Evolutionary conservation across 2,113 vertebrate genomes (phyloP).

Genomic region (Dasyurus viverrinus): DNA sequence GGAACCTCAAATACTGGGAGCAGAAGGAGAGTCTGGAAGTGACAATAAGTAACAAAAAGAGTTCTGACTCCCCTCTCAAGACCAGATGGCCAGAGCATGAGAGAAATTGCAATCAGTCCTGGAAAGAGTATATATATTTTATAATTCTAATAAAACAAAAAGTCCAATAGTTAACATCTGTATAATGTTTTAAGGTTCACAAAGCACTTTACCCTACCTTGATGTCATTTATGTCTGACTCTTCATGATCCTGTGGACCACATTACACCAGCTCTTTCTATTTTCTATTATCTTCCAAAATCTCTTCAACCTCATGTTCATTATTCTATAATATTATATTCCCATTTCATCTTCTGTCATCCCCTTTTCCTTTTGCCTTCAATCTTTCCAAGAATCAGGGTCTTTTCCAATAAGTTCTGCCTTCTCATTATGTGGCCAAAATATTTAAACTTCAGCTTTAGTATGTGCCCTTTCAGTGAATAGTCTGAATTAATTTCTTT

Average conservation of each 20-base stretch:
- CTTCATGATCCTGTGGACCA: background rate
- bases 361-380: background rate
- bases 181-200: background rate
- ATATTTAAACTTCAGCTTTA: background rate
- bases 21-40: background rate
- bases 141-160: background rate
- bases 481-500: background rate
- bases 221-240: background rate
- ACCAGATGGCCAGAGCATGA: background rate
- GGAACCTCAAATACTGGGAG: background rate
- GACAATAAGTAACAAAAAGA: background rate
- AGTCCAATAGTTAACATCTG: background rate
- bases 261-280: background rate
- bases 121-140: background rate
- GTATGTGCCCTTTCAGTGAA: too few species aligned
- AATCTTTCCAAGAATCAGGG: background rate
- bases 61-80: background rate
- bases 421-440: background rate
- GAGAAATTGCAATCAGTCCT: background rate
- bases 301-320: background rate
- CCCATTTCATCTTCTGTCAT: background rate
- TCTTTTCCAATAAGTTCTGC: background rate
- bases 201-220: background rate
- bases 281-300: background rate
- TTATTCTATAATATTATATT: background rate